Evolutionary conservation across 2,888 invertebrate species (phyloP).

Genomic region (Lasioglossum morio): DNA sequence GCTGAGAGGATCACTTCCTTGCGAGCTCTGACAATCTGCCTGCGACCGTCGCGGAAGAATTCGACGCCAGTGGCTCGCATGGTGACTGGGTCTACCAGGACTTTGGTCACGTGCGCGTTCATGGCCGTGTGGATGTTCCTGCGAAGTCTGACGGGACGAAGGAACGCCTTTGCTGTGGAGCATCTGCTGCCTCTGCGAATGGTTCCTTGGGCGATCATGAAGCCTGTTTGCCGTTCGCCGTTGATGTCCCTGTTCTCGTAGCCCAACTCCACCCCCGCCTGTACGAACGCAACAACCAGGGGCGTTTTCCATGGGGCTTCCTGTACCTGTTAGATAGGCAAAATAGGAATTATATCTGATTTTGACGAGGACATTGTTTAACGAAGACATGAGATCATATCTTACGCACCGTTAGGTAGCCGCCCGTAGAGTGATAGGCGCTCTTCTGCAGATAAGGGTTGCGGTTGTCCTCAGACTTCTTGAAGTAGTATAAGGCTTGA

Average conservation of each 20-base stretch:
- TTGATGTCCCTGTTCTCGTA: constrained; percentile 94
- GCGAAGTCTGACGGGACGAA: constrained; percentile 91
- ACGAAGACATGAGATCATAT: not conserved
- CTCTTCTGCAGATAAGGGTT: constrained; percentile 92
- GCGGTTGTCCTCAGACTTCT: constrained; percentile 94
- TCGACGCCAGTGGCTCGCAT: constrained; percentile 93
- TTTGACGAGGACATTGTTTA: not conserved
- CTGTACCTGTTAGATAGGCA: constrained; percentile 83
- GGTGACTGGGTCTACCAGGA: constrained; percentile 90
- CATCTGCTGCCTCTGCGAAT: constrained; percentile 91
- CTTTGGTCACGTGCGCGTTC: constrained; percentile 91
- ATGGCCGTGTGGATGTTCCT: constrained; percentile 93
- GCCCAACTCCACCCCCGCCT: constrained; percentile 93
- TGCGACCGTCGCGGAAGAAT: constrained; percentile 90
- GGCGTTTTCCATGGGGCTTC: constrained; percentile 95
- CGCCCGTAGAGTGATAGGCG: constrained; percentile 90
- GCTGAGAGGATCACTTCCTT: constrained; percentile 95
- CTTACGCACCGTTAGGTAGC: constrained; percentile 88
- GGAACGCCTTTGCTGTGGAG: constrained; percentile 94
- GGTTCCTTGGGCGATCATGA: constrained; percentile 93
- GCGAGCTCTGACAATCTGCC: constrained; percentile 89
- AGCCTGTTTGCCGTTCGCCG: constrained; percentile 92
- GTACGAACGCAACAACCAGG: constrained; percentile 92
- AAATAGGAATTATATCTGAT: not conserved
- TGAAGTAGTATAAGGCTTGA: constrained; percentile 94